Evolutionary conservation across 35 echinoderm and acorn worm species (phyloP), one percentile per base, ranked within the genome.

Genomic region (Ptychodera flava): DNA sequence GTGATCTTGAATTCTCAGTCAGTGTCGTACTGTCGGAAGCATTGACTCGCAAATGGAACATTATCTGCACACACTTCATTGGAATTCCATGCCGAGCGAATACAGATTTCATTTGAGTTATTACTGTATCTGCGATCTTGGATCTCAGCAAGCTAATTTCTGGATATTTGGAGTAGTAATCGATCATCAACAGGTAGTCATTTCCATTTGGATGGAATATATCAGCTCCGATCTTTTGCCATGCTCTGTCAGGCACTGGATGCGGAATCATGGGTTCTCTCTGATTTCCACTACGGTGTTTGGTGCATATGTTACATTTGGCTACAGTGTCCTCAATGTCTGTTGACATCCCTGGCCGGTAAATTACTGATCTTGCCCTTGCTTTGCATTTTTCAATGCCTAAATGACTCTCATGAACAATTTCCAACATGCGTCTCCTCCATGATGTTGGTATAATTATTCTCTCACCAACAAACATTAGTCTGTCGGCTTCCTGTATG

Each of bases 331-430:
- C 38, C 80, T 79, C 78, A 33, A 95, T 16, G 16, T 81, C 14
- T 15, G 14, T 81, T 15, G n/a, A 34, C 35, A 35, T 33, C 1
- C 78, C 33, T 30, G 64, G 84, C 75, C 85, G 84, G 36, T 37
- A 91, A 29, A 88, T 38, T 35, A 86, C 29, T 12, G 85, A 53
- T 30, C 85, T 78, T 32, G 89, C 91, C 28, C 86, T 81, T 30
- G 52, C 64, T 85, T 83, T 80, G 29, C 34, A 83, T 35, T 85
- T 91, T 29, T 89, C 89, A 22, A 91, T 89, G 1, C 90, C 93
- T 30, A 75, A 81, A 35, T 95, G 89, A 31, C 93, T 78, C 32
- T 82, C 33, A 36, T 95, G 86, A 32, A 95, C 76, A n/a, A 37
- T 14, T 77, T 33, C 78, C 0, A 88, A 79, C 28, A 95, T 95